Conservation (phyloP, 2,797 vertebrate genomes). For the Neoniphon sammara region DNA sequence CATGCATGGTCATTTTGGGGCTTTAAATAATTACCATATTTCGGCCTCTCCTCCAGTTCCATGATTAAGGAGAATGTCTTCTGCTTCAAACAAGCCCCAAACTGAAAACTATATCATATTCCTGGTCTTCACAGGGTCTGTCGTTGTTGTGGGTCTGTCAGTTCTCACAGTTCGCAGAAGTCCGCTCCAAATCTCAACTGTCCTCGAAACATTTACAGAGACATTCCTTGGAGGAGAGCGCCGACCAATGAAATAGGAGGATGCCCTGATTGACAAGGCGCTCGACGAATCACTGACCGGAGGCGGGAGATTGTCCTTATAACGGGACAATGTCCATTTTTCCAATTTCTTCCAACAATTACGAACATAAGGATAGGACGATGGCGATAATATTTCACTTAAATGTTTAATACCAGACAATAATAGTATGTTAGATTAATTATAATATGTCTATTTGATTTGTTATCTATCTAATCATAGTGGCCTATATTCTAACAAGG, state of each 20-base stretch:
- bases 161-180: conserved; percentile 42
- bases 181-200: conserved; percentile 64
- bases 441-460: too few species aligned
- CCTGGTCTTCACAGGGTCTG: neutral
- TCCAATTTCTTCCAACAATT: neutral
- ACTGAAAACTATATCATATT: conserved; percentile 46
- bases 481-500: neutral
- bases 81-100: conserved; percentile 11
- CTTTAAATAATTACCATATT: conserved; percentile 76
- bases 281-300: conserved; percentile 52
- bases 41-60: conserved; percentile 79
- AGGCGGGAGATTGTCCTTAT: conserved; percentile 30
- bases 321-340: neutral
- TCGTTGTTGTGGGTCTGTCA: neutral
- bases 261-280: conserved; percentile 26
- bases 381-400: too few species aligned
- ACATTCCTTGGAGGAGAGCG: neutral
- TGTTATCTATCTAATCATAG: too few species aligned
- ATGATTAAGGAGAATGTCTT: conserved; percentile 55
- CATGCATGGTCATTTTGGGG: conserved; percentile 7
- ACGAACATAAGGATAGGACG: neutral
- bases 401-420: too few species aligned
- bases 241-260: conserved; percentile 62
- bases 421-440: too few species aligned
- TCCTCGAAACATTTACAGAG: conserved; percentile 56